Evolutionary conservation across 2,797 vertebrate genomes (phyloP).

Genomic region (Labroides dimidiatus): DNA sequence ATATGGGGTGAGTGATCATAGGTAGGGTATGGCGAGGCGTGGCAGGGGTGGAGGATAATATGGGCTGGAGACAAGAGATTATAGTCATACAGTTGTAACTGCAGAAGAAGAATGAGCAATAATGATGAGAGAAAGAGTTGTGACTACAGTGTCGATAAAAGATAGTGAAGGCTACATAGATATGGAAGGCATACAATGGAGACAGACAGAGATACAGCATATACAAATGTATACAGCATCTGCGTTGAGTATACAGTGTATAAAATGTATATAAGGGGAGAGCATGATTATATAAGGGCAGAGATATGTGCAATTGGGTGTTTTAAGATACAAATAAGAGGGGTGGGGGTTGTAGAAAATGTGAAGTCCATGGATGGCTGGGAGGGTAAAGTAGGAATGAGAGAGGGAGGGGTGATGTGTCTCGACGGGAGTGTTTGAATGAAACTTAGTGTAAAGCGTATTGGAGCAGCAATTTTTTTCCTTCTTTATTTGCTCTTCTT

Average conservation of each 20-base stretch:
- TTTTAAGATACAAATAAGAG: conserved; percentile 61
- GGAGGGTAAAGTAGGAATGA: conserved; percentile 27
- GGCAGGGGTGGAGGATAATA: conserved; percentile 3
- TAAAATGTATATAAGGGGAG: conserved; percentile 67
- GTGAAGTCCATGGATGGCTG: conserved; percentile 42
- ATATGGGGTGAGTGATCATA: not conserved
- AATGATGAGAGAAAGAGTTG: conserved; percentile 75
- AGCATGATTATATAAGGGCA: conserved; percentile 70
- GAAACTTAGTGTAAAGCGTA: conserved; percentile 7
- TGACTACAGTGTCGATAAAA: conserved; percentile 82
- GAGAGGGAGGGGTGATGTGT: conserved; percentile 40
- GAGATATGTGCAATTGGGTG: conserved; percentile 64
- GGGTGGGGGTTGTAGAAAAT: conserved; percentile 64
- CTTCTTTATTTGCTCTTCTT: not conserved
- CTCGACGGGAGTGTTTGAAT: conserved; percentile 36
- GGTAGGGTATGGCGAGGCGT: not conserved
- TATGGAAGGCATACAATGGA: conserved; percentile 80
- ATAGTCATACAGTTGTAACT: conserved; percentile 75
- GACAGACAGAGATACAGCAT: conserved; percentile 67
- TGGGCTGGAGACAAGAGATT: conserved; percentile 64
- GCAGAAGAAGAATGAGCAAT: conserved; percentile 74
- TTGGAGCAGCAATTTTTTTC: conserved; percentile 5
- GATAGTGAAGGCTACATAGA: conserved; percentile 80
- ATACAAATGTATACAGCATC: conserved; percentile 73
- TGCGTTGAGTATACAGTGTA: conserved; percentile 66